phyloP scores from a whole-genome alignment of 92 coral and sea anemone species.

The Epizoanthus rinbou region DNA sequence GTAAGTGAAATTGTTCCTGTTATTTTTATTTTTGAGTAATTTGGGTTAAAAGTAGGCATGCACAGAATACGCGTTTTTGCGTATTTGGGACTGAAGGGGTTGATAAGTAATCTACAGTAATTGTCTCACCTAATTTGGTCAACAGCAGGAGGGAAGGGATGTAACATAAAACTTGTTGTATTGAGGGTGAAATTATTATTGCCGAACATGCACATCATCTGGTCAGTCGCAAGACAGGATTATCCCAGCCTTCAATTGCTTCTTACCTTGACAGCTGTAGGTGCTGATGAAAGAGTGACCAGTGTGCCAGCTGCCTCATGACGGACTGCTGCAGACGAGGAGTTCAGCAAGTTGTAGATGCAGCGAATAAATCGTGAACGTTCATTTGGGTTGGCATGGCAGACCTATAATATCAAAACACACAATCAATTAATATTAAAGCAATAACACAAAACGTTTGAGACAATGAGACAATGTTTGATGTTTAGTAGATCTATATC shows the following conservation, averaged over 20 bases:
- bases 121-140: no score
- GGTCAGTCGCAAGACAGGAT: not conserved
- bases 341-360: constrained; percentile 94
- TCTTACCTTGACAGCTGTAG: constrained; percentile 95
- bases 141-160: no score
- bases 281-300: constrained; percentile 97
- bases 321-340: constrained; percentile 97
- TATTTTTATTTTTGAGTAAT: no score
- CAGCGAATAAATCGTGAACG: constrained; percentile 96
- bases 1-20: no score
- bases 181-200: not conserved
- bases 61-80: no score
- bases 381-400: constrained; percentile 99
- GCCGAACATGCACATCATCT: not conserved
- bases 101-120: no score
- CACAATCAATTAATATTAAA: not conserved
- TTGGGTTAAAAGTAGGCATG: no score
- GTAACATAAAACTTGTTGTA: not conserved
- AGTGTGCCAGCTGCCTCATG: constrained; percentile 99
- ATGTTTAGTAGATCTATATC: no score
- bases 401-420: constrained; percentile 67
- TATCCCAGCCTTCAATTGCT: not conserved
- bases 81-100: no score
- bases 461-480: no score
- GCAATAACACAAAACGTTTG: no score